These are phyloP conservation scores for Harmothoe impar DNA, from an alignment of 2,888 invertebrate genomes.

Conservation along the genomic window DNA sequence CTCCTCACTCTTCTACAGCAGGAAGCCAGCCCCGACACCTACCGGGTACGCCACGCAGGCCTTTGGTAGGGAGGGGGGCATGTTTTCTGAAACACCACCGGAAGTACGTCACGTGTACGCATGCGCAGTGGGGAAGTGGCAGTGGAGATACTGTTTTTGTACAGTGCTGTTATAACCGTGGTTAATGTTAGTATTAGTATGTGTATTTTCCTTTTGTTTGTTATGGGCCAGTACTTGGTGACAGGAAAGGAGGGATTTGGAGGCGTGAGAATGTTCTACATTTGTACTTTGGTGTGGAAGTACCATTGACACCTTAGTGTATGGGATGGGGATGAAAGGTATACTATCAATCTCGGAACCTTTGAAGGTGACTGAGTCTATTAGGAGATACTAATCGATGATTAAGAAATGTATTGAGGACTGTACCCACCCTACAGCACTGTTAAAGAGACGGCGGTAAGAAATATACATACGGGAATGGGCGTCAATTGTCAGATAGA, in stretches of 20 bases:
- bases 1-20: not conserved
- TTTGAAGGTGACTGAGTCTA: not conserved
- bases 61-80: not conserved
- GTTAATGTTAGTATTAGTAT: not conserved
- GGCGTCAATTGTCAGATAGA: not conserved
- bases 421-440: not conserved
- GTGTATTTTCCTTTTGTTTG: not conserved
- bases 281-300: not conserved
- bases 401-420: not conserved
- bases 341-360: not conserved
- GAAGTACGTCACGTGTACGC: slow-evolving; percentile 30
- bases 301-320: not conserved
- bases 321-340: not conserved
- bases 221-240: not conserved
- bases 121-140: not conserved
- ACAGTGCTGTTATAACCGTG: not conserved
- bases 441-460: not conserved
- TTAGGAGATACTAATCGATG: not conserved
- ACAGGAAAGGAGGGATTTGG: not conserved
- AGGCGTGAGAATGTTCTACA: not conserved
- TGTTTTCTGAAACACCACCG: not conserved
- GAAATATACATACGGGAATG: not conserved
- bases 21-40: not conserved
- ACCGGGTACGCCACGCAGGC: not conserved
- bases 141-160: not conserved